These are phyloP conservation scores for Muntiacus reevesi DNA, from an alignment of 2,113 vertebrate genomes.

Conservation along the genomic window DNA sequence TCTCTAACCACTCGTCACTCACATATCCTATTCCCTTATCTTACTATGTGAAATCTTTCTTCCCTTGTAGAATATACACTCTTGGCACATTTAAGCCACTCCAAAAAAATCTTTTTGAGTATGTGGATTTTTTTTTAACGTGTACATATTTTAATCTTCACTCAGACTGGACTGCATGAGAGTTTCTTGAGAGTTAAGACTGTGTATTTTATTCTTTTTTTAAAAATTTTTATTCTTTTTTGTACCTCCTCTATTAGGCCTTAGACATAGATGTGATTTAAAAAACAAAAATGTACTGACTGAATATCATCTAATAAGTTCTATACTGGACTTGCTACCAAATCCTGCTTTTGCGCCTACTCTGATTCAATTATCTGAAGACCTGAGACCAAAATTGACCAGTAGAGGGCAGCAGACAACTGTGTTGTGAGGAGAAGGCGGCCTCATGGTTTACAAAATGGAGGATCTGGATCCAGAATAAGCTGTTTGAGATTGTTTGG, in stretches of 20 bases:
- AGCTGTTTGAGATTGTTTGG: background rate
- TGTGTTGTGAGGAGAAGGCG: background rate
- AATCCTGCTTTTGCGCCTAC: background rate
- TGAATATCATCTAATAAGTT: background rate
- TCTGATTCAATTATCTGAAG: background rate
- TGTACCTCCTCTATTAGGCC: background rate
- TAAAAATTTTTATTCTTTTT: background rate
- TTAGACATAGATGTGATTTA: background rate
- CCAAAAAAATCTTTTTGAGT: background rate
- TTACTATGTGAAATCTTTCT: background rate
- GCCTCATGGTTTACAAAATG: conserved; percentile 45
- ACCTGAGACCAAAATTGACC: background rate
- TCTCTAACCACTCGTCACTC: background rate
- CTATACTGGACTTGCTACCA: background rate
- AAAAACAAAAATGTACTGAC: background rate
- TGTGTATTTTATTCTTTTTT: background rate
- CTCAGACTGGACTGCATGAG: background rate
- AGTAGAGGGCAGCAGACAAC: conserved; percentile 62
- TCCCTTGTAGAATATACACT: background rate
- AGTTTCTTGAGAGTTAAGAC: background rate
- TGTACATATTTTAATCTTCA: background rate
- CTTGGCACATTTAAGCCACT: background rate
- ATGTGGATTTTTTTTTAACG: background rate
- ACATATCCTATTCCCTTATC: background rate
- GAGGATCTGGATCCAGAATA: background rate